phyloP scores from a whole-genome alignment of 2,113 vertebrate genomes.

The Eulacestoma nigropectus region DNA sequence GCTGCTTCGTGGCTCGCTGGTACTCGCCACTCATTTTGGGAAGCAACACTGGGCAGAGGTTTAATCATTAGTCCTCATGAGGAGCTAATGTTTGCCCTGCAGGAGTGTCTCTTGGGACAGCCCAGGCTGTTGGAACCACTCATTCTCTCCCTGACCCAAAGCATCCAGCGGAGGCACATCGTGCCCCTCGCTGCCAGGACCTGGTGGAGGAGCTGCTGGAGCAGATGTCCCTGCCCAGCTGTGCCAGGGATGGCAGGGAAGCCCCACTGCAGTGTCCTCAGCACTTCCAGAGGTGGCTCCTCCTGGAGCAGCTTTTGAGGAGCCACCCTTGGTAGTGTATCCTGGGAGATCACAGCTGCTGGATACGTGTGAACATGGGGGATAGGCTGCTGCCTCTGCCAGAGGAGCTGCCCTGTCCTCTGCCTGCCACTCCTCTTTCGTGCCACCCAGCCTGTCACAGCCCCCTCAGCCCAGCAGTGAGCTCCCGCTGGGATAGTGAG shows the following conservation, averaged over 20 bases:
- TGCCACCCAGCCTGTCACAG: not conserved
- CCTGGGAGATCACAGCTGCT: not conserved
- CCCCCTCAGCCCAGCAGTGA: not conserved
- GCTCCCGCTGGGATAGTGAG: not conserved
- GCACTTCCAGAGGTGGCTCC: not conserved
- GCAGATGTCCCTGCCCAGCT: accelerated
- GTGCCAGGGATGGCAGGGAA: not conserved
- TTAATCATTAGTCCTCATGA: not conserved
- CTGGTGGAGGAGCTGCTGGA: not conserved
- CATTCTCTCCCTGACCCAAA: not conserved
- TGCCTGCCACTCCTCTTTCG: accelerated
- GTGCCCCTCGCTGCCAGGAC: accelerated
- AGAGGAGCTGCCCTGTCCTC: not conserved
- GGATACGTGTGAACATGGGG: not conserved
- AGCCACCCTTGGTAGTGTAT: not conserved
- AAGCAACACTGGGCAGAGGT: not conserved
- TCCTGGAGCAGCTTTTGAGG: not conserved
- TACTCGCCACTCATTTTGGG: not conserved
- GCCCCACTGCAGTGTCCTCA: accelerated
- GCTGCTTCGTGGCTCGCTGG: not conserved
- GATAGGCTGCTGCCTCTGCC: not conserved
- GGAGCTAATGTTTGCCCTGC: not conserved
- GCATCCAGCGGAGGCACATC: not conserved
- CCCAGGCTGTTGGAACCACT: not conserved
- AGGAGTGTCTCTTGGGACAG: not conserved